A percentile compares a stretch with the other conserved stretches of the same genome.
Evolutionary conservation across 2,797 vertebrate species (phyloP).

Genomic region (Sebastes alutus): DNA sequence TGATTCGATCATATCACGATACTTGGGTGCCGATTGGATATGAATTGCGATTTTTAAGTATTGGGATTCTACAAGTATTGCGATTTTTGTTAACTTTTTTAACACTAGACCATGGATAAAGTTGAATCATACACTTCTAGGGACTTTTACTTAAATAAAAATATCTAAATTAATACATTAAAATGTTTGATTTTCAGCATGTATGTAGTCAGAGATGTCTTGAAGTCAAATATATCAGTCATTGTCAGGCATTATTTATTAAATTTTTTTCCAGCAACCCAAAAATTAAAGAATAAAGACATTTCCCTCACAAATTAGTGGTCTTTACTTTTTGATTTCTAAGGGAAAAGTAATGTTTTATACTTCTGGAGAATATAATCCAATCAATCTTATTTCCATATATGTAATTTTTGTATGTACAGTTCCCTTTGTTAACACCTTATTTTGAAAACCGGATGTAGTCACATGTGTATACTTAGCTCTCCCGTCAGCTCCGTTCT

Average conservation of each 20-base stretch:
- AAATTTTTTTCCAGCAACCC: too few species aligned
- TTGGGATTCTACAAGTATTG: neutral
- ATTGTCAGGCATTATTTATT: neutral
- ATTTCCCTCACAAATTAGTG: too few species aligned
- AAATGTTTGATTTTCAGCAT: neutral
- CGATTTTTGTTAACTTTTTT: neutral
- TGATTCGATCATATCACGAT: neutral
- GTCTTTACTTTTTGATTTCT: too few species aligned
- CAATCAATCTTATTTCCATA: too few species aligned
- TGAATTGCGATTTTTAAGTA: too few species aligned
- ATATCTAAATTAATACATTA: neutral
- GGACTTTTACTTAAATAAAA: neutral
- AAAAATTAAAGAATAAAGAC: too few species aligned
- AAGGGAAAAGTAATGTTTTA: too few species aligned
- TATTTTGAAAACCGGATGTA: fast-evolving
- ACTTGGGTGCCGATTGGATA: neutral
- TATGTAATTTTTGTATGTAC: too few species aligned
- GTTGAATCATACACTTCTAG: neutral
- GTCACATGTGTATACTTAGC: too few species aligned
- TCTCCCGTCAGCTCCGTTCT: too few species aligned
- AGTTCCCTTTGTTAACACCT: too few species aligned
- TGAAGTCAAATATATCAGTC: neutral
- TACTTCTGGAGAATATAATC: too few species aligned
- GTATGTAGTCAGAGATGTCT: neutral
- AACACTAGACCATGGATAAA: neutral